phyloP scores from a whole-genome alignment of 1,140 invertebrate genomes.

The Drosophila auraria region DNA sequence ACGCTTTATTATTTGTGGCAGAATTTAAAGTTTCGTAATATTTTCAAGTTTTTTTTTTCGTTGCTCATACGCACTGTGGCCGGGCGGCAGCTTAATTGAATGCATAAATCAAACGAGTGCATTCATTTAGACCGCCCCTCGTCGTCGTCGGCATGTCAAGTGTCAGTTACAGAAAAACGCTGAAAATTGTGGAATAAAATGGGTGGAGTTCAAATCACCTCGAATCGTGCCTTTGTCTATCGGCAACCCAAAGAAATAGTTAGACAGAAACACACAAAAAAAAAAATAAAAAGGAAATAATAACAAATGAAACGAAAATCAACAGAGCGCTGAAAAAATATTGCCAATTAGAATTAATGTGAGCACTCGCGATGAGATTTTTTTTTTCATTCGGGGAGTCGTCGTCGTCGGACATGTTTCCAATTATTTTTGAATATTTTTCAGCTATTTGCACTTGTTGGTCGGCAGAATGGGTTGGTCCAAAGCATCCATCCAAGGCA shows the following conservation, averaged over 20 bases:
- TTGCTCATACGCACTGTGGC: constrained; percentile 34
- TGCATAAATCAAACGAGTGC: constrained; percentile 76
- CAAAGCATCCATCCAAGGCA: constrained; percentile 9
- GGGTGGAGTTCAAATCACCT: constrained; percentile 54
- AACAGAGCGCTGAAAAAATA: constrained; percentile 32
- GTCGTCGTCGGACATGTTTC: constrained; percentile 40
- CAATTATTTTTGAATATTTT: constrained; percentile 59
- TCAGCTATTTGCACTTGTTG: constrained; percentile 47
- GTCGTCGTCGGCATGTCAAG: constrained; percentile 63
- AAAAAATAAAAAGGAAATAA: constrained; percentile 13
- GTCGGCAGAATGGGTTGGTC: constrained; percentile 16
- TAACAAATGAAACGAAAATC: constrained; percentile 62
- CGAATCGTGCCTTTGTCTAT: constrained; percentile 55
- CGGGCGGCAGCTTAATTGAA: constrained; percentile 64
- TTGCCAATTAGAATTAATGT: constrained; percentile 80
- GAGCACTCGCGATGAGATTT: constrained; percentile 51
- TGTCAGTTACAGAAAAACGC: constrained; percentile 70
- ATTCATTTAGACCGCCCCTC: constrained; percentile 61
- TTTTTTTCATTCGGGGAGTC: background rate
- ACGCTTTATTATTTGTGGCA: constrained; percentile 16
- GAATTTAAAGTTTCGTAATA: constrained; percentile 12
- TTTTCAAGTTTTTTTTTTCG: constrained; percentile 5
- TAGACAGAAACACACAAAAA: constrained; percentile 12
- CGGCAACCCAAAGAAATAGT: constrained; percentile 45
- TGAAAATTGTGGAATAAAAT: constrained; percentile 66